Conservation (phyloP, 2,797 vertebrate genomes). For the Enteromius argenteus region DNA sequence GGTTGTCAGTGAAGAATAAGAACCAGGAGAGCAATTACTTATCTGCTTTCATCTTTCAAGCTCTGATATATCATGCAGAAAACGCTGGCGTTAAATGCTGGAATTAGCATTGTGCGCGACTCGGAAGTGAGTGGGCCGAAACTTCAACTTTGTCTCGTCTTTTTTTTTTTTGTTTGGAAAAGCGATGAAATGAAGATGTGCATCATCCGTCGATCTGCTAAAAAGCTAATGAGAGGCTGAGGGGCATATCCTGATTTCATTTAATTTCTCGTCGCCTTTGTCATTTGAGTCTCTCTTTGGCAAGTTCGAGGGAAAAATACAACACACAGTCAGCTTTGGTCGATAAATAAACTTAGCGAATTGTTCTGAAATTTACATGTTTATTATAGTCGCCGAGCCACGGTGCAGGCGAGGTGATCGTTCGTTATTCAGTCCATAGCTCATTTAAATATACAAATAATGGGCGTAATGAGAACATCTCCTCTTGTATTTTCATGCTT, state of each 20-base stretch:
- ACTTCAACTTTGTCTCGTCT: conserved; percentile 87
- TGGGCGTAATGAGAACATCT: conserved; percentile 79
- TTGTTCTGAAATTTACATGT: conserved; percentile 62
- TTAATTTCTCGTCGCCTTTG: conserved; percentile 84
- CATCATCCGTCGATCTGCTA: conserved; percentile 90
- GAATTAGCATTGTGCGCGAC: conserved; percentile 99
- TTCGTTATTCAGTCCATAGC: conserved; percentile 65
- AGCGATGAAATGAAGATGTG: conserved; percentile 94
- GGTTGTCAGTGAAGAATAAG: conserved; percentile 99
- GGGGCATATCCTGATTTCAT: conserved; percentile 84
- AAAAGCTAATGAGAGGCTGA: conserved; percentile 90
- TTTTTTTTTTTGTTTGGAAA: conserved; percentile 80
- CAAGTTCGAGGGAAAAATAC: conserved; percentile 39
- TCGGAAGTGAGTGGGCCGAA: conserved; percentile 92
- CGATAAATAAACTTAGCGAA: conserved; percentile 59
- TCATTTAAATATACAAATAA: conserved; percentile 78
- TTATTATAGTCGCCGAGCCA: conserved; percentile 54
- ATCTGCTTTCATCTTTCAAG: conserved; percentile 99
- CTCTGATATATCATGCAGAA: conserved; percentile 99
- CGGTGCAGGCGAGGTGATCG: conserved; percentile 58
- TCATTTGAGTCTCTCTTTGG: conserved; percentile 74
- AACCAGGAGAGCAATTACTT: conserved; percentile 99
- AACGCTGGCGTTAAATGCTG: conserved; percentile 99
- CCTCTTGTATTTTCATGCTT: conserved; percentile 73
- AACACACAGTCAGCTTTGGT: conserved; percentile 29